Evolutionary conservation across 2,888 invertebrate genomes (phyloP), one percentile per base, ranked within the genome.

Genomic region (Geotrupes spiniger): DNA sequence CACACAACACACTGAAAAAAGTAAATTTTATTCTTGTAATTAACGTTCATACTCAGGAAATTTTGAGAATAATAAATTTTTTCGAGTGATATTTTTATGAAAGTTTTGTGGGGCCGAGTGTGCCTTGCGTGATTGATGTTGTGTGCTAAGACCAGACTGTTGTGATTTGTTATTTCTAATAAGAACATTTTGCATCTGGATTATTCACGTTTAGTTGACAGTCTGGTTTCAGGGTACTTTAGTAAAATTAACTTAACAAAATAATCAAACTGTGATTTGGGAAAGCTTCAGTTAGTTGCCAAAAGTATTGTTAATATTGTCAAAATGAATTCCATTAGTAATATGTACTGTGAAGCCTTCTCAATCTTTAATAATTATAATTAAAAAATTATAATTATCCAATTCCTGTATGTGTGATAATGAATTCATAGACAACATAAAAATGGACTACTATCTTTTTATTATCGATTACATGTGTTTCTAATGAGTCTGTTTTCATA

Each of bases 231-330:
- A 59, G 59, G 58, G 61, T 62, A 61, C 59, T 58, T 51, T 61
- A 60, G 56, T 53, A 49, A 49, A 48, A 51, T 53, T 56, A 50
- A 52, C 53, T 33, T 44, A 46, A 41, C 21, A 42, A 65, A 62
- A 58, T 61, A 63, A 67, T 67, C 65, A 70, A 72, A 70, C 75
- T 75, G 75, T 75, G 75, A 75, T 75, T 74, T 74, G 75, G 68
- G 73, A 71, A 70, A 71, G 74, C 70, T 74, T 74, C 70, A 59
- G 56, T 51, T 57, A 58, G 68, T 68, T 70, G 70, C 71, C 69
- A 71, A 71, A 69, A 65, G 55, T 65, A 62, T 60, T 62, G 62
- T 64, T 62, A 53, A 59, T 58, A 58, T 49, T 54, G 49, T 55
- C 53, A 48, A 59, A 54, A 51, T 43, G 47, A 53, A 63, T 65